These are phyloP conservation scores for Amazona finschi DNA, from an alignment of 2,797 vertebrate species.

Conservation along the genomic window DNA sequence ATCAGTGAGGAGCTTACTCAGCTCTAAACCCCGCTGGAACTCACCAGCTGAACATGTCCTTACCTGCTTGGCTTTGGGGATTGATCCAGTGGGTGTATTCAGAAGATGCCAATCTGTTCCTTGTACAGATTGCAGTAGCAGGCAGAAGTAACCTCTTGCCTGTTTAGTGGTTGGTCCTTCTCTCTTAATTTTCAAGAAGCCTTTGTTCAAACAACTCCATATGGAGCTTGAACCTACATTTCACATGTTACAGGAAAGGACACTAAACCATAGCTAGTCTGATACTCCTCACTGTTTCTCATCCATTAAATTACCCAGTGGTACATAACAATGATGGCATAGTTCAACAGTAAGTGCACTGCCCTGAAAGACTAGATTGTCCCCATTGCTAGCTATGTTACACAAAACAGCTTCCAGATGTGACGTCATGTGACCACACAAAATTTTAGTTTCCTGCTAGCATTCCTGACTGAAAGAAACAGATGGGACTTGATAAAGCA, in stretches of 20 bases:
- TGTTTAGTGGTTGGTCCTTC: neutral
- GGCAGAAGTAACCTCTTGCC: neutral
- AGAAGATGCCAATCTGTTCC: neutral
- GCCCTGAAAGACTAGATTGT: neutral
- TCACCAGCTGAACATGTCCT: neutral
- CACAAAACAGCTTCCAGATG: neutral
- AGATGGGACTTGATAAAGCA: neutral
- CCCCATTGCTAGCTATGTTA: neutral
- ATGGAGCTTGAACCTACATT: neutral
- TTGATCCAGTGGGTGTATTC: neutral
- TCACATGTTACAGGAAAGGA: neutral
- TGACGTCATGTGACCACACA: neutral
- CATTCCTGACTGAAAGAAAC: neutral
- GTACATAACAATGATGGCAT: neutral
- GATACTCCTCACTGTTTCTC: neutral
- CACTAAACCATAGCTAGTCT: neutral
- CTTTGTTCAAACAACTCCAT: neutral
- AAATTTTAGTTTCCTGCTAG: neutral
- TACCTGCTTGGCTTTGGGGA: neutral
- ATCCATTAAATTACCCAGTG: rapidly evolving
- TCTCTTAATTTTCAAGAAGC: neutral
- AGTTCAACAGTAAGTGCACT: neutral
- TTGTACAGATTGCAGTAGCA: neutral
- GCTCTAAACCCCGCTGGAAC: neutral
- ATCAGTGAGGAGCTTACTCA: conserved; percentile 37